Conservation (phyloP, 2,113 vertebrate species). For the Hydropotes inermis region DNA sequence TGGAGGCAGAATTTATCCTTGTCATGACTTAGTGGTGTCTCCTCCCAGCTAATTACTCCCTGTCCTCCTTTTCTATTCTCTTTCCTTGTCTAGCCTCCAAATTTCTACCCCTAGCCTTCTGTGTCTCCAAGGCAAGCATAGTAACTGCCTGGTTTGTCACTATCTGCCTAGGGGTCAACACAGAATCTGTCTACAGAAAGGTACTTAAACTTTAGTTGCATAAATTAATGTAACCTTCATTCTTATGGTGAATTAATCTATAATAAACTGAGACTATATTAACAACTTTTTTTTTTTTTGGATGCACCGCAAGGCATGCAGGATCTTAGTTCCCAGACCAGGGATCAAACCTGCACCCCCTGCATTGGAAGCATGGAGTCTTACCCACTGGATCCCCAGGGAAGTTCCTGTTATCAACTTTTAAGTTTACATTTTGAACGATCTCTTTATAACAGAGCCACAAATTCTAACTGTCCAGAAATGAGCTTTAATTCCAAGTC, state of each 20-base stretch:
- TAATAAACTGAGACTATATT: neutral
- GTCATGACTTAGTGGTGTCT: neutral
- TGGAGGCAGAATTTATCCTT: neutral
- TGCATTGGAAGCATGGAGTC: neutral
- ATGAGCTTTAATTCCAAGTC: slow-evolving; percentile 13
- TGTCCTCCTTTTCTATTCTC: neutral
- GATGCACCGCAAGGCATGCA: neutral
- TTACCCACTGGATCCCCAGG: neutral
- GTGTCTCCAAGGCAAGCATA: neutral
- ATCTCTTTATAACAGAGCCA: neutral
- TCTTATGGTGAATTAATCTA: neutral
- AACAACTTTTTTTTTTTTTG: neutral
- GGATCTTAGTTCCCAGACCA: neutral
- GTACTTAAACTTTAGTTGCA: neutral
- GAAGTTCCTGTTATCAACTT: neutral
- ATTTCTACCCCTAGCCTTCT: neutral
- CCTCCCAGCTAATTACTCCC: neutral
- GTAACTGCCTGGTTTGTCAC: neutral
- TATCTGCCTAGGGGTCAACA: neutral
- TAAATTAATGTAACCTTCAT: neutral
- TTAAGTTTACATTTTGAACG: neutral
- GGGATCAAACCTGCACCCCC: neutral
- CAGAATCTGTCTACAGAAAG: neutral
- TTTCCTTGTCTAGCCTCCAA: neutral
- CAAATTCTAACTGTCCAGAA: neutral